phyloP scores from a whole-genome alignment of 2,113 vertebrate genomes.

The Mus pahari region DNA sequence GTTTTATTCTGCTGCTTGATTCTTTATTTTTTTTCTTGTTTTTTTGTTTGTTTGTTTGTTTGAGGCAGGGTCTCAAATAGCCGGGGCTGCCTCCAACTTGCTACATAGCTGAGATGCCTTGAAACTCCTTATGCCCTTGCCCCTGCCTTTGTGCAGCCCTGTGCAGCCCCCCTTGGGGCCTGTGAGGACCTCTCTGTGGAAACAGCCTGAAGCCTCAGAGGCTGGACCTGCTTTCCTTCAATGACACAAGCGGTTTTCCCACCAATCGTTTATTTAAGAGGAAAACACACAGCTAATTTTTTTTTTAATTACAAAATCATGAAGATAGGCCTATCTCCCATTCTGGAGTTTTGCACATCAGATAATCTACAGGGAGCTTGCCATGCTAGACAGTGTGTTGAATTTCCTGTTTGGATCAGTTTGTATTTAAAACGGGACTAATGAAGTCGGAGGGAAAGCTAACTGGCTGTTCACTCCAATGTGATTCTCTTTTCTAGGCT shows the following conservation, averaged over 20 bases:
- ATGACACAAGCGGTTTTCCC: not conserved
- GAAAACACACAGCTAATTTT: not conserved
- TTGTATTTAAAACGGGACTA: conserved; percentile 46
- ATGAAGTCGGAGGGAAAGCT: conserved; percentile 7
- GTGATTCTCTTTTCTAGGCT: conserved; percentile 43
- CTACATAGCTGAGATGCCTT: not conserved
- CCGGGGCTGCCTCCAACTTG: not conserved
- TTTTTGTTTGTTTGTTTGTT: too few species aligned
- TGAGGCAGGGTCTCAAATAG: not conserved
- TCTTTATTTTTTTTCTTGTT: not conserved
- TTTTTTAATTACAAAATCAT: conserved; percentile 22
- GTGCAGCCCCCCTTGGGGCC: not conserved
- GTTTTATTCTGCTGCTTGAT: not conserved
- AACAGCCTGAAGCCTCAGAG: not conserved
- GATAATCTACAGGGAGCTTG: conserved; percentile 11
- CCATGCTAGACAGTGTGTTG: not conserved
- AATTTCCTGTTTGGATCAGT: conserved; percentile 10
- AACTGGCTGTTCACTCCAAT: conserved; percentile 7
- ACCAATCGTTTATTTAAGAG: not conserved
- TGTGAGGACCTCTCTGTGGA: not conserved
- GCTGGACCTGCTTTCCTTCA: not conserved
- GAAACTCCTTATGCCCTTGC: not conserved
- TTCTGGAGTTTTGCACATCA: conserved; percentile 15
- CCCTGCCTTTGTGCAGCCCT: too few species aligned
- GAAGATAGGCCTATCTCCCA: not conserved